Conservation (phyloP, 1,140 invertebrate genomes). For the Drosophila setifemur region DNA sequence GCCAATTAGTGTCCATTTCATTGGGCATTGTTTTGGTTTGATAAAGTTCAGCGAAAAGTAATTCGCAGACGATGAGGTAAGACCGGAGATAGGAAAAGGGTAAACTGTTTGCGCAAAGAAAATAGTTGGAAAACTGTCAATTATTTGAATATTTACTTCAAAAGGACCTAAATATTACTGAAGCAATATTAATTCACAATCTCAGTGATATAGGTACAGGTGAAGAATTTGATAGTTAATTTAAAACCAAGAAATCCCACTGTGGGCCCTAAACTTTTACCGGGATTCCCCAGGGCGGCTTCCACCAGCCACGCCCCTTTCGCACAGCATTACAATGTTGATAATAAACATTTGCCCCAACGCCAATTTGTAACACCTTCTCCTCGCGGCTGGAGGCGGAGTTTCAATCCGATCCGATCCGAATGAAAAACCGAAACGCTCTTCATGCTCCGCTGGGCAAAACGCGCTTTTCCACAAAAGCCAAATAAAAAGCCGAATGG, state of each 20-base stretch:
- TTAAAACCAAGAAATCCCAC: background rate
- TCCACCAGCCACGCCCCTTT: constrained; percentile 21
- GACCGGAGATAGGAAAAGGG: constrained; percentile 4
- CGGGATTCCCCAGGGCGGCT: background rate
- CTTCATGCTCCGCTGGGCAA: constrained; percentile 57
- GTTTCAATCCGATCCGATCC: constrained; percentile 19
- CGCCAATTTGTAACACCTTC: constrained; percentile 58
- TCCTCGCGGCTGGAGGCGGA: constrained; percentile 33
- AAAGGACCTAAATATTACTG: too few relatives aligned
- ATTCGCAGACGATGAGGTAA: constrained; percentile 18
- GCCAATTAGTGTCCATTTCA: constrained; percentile 73
- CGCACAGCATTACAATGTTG: constrained; percentile 36
- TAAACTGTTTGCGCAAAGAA: background rate
- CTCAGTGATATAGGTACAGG: too few relatives aligned
- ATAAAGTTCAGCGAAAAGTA: constrained; percentile 43
- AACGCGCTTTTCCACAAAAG: constrained; percentile 47
- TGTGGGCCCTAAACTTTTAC: background rate
- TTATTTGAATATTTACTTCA: too few relatives aligned
- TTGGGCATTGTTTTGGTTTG: constrained; percentile 63
- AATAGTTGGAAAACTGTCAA: background rate
- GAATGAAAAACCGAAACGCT: constrained; percentile 40
- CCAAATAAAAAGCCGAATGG: constrained; percentile 37
- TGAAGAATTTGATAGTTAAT: background rate
- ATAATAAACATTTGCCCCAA: constrained; percentile 34
- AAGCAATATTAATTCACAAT: too few relatives aligned